Conservation (phyloP, 2,888 invertebrate genomes). For the Zonitis immaculata region DNA sequence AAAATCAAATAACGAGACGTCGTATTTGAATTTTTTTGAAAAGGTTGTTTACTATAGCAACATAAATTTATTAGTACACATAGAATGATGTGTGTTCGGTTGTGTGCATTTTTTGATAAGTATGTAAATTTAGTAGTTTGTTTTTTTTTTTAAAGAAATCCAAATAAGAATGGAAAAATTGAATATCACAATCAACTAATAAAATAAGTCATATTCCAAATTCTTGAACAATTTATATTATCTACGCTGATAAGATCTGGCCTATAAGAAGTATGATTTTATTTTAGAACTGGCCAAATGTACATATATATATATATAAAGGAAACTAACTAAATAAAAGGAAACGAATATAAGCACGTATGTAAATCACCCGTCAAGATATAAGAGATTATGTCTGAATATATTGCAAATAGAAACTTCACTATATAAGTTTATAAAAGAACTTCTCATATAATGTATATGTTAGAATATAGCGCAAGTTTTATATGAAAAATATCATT, state of each 20-base stretch:
- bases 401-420: constrained; percentile 1
- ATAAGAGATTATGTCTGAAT: neutral
- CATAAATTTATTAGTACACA: neutral
- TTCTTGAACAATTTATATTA: no score
- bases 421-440: neutral
- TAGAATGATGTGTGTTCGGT: no score
- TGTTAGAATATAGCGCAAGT: neutral
- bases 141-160: no score
- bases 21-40: neutral
- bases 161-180: neutral
- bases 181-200: constrained; percentile 1
- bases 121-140: no score
- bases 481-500: neutral
- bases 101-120: no score
- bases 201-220: neutral
- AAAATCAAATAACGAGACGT: no score
- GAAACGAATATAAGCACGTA: neutral
- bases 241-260: no score
- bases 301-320: no score
- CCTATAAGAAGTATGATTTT: no score
- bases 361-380: constrained; percentile 2
- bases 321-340: neutral
- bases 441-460: neutral
- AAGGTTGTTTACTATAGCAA: neutral
- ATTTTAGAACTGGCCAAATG: no score